A percentile compares a stretch with the other conserved stretches of the same genome.
Conservation (phyloP, 1,140 invertebrate genomes). For the Nebria ingens region DNA sequence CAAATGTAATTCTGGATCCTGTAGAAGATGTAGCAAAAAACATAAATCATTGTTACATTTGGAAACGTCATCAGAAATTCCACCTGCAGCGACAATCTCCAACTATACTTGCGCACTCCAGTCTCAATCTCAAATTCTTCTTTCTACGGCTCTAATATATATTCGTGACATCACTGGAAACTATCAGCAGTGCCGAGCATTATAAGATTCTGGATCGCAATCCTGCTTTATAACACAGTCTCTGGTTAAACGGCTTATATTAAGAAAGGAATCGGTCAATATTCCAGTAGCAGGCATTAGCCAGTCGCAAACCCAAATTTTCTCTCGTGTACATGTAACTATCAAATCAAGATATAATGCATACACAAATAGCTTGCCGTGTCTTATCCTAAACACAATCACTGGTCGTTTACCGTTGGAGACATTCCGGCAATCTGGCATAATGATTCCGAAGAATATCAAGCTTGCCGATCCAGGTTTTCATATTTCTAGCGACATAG, state of each 20-base stretch:
- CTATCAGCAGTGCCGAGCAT: slow-evolving; percentile 14
- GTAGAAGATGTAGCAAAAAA: slow-evolving; percentile 11
- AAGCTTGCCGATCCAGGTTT: slow-evolving; percentile 28
- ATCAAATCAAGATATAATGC: slow-evolving; percentile 11
- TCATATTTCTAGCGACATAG: slow-evolving; percentile 20
- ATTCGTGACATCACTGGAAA: slow-evolving; percentile 16
- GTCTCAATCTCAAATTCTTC: slow-evolving; percentile 13
- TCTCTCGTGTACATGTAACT: background rate
- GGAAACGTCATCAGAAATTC: background rate
- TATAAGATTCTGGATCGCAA: slow-evolving; percentile 22
- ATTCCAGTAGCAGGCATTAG: slow-evolving; percentile 17
- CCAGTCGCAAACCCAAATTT: background rate
- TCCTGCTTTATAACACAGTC: slow-evolving; percentile 22
- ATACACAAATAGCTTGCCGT: slow-evolving; percentile 3
- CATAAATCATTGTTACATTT: slow-evolving; percentile 10
- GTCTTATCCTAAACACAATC: slow-evolving; percentile 13
- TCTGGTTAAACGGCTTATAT: slow-evolving; percentile 15
- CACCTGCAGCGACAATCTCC: background rate
- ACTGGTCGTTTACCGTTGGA: slow-evolving; percentile 11
- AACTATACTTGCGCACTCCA: background rate
- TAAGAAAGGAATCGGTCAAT: slow-evolving; percentile 14
- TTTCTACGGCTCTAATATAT: slow-evolving; percentile 22
- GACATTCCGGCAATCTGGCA: background rate
- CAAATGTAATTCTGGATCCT: slow-evolving; percentile 13
- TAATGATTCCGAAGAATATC: slow-evolving; percentile 22